Evolutionary conservation across 2,888 invertebrate species (phyloP), one percentile per base, ranked within the genome.

Genomic region (Scaptomyza cyrtandrae): DNA sequence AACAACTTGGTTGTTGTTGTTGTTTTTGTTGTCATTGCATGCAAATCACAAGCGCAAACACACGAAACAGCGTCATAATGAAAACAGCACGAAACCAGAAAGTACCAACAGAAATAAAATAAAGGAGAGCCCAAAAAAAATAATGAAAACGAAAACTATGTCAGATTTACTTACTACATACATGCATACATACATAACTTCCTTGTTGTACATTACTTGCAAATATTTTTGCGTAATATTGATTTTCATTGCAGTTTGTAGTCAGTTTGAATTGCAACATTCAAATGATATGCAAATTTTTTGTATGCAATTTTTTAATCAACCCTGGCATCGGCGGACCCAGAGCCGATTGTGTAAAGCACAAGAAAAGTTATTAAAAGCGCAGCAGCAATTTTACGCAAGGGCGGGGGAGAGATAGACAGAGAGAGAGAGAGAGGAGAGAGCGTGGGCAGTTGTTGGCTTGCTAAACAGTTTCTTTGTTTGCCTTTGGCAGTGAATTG

Each of bases 391-490:
- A 24, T 24, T 43, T 29, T 10, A 27, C 33, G 11, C 33, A 19
- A 19, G 19, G 1, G 19, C 1, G 19, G 1, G 19, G 19, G 19
- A 19, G 19, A 19, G 2, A n/a, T n/a, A n/a, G n/a, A n/a, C n/a
- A 19, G 4, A 7, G 27, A 45, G 45, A 39, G 37, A 11, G 31
- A 19, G 44, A 16, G 24, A 19, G 52, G 10, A 27, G 37, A 13
- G 43, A 53, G 48, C 33, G 55, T 54, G 35, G 43, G 50, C 7
- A 49, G 45, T 53, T 44, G 45, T 58, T 46, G 48, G 50, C 59
- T 59, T 65, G 69, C 61, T 74, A 56, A 55, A 71, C 75, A 71
- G 60, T 71, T 75, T 75, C 71, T 62, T 70, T 74, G 70, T 75
- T 62, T 72, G 49, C 35, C 64, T 54, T 48, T 60, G 53, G 53